Base-by-base conservation (phyloP, 2,888 invertebrate species). In the Cryptocephalus primarius region DNA sequence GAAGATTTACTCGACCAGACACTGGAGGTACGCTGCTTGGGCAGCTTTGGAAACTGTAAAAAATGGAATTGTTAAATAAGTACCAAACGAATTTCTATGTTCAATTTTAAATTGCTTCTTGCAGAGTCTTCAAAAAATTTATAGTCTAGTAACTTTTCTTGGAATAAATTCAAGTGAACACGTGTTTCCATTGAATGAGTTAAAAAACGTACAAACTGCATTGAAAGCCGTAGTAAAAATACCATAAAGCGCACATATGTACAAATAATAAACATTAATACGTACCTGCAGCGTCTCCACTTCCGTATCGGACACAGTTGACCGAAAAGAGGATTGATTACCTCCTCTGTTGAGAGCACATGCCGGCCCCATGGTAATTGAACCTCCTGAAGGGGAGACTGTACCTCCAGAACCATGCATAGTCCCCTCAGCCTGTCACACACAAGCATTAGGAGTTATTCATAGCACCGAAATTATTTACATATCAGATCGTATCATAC, bases 1-100 rank as follows among this genome's bases (percentile, higher is more conserved):
- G 91, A 88, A 9, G 93, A 91, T 71, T 95, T 94, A 48, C 86
- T 85, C 3, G 93, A 93, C 83, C 91, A 94, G 44, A 93, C 83
- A 65, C 93, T 93, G 0, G 88, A 83, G 1, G 88, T 84, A 38
- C 92, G 80, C 55, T 83, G 83, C 66, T 89, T 90, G 2, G 79
- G 77, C 53, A 80, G 77, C 51, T 80, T 80, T 4, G 82, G 79
- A 63, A 85, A 82, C 82, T 82, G 65, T 42, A 72, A 62, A 12
- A 32, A 11, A 42, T 31, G 2, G 10, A 3, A 11, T n/a, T 11
- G 6, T 36, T 36, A 36, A 36, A 6, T 11, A 36, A 6, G 38
- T 6, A 6, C 38, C 38, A 11, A 11, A 36, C 6, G 38, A 36
- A 36, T 36, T 11, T 12, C 4, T 12, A 36, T 36, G 6, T 2